Evolutionary conservation across 2,888 invertebrate species (phyloP).

Genomic region (Zonitis immaculata): DNA sequence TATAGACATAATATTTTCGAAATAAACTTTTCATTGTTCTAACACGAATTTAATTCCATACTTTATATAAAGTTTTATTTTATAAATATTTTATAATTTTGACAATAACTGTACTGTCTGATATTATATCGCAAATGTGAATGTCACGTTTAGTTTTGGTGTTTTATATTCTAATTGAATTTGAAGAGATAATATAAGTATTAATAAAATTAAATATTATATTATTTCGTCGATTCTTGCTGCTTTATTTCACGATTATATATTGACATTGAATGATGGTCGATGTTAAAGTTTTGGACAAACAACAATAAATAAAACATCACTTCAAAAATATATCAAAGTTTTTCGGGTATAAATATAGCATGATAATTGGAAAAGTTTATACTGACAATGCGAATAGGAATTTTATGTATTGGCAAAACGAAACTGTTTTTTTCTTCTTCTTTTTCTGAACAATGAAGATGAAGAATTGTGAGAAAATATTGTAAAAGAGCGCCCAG

Average conservation of each 20-base stretch:
- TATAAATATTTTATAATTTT: background rate
- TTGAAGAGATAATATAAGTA: background rate
- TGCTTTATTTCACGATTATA: too few relatives aligned
- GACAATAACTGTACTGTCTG: background rate
- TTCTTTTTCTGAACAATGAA: background rate
- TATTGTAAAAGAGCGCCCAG: background rate
- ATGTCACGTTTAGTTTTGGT: background rate
- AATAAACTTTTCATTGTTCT: background rate
- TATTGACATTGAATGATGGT: too few relatives aligned
- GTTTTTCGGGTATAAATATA: background rate
- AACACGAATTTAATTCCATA: background rate
- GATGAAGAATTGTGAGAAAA: background rate
- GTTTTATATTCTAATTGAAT: slow-evolving; percentile 3
- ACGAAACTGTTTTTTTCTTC: background rate
- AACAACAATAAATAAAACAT: background rate
- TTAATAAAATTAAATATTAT: slow-evolving; percentile 1
- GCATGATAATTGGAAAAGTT: slow-evolving; percentile 1
- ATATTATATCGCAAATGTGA: background rate
- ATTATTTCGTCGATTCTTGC: too few relatives aligned
- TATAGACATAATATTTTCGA: background rate
- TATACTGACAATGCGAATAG: background rate
- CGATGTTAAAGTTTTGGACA: too few relatives aligned
- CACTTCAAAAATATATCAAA: background rate
- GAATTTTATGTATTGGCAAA: background rate
- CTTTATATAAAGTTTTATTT: background rate